phyloP scores from a whole-genome alignment of 92 coral and sea anemone species.

The Parazoanthus atlanticus region DNA sequence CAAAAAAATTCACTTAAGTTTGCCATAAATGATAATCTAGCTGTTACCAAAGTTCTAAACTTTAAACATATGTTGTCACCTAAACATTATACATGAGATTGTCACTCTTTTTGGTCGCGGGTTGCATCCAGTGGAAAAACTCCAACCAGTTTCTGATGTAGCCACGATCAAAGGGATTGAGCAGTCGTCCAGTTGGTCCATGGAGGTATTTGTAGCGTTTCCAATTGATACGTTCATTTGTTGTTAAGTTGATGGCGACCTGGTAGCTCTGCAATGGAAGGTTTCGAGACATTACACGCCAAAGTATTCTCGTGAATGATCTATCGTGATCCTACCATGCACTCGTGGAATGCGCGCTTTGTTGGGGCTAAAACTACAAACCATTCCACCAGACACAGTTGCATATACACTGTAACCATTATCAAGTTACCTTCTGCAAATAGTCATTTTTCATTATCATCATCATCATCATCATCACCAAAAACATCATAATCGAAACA shows the following conservation, averaged over 20 bases:
- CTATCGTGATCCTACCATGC: background rate
- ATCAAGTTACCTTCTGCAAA: background rate
- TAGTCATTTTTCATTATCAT: background rate
- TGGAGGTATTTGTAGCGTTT: slow-evolving; percentile 82
- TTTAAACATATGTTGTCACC: slow-evolving; percentile 68
- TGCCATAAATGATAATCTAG: background rate
- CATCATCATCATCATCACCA: no score
- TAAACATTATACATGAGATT: slow-evolving; percentile 79
- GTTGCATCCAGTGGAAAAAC: slow-evolving; percentile 83
- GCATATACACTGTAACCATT: background rate
- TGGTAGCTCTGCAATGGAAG: slow-evolving; percentile 69
- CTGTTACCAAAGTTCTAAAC: slow-evolving; percentile 36
- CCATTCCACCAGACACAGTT: background rate
- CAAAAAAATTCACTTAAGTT: no score
- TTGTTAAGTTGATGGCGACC: slow-evolving; percentile 80
- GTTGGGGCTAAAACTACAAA: no score
- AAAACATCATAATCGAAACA: no score
- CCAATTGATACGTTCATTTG: slow-evolving; percentile 92
- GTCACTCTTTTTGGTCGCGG: slow-evolving; percentile 63
- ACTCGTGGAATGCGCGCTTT: no score
- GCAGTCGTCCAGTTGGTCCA: slow-evolving; percentile 81
- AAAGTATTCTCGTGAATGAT: background rate
- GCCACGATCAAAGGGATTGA: slow-evolving; percentile 96
- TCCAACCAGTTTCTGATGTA: slow-evolving; percentile 84
- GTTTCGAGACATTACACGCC: background rate